Evolutionary conservation across 2,113 vertebrate species (phyloP).

Genomic region (Oreochromis aureus): DNA sequence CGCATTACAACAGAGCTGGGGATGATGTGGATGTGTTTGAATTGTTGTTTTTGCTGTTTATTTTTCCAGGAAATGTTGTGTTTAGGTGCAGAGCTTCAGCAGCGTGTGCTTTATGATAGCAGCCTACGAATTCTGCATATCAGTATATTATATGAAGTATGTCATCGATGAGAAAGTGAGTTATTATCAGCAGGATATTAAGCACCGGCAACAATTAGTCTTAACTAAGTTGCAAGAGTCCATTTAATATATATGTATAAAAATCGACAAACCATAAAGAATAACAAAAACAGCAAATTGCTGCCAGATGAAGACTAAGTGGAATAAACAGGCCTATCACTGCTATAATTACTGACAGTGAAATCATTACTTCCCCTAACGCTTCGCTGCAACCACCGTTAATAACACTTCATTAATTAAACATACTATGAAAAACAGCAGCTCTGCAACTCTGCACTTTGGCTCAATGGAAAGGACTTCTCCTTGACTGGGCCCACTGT

Average conservation of each 20-base stretch:
- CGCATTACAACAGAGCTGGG: neutral
- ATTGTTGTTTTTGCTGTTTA: slow-evolving; percentile 7
- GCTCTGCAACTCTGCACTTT: neutral
- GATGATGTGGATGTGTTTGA: slow-evolving; percentile 6
- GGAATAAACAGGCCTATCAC: slow-evolving; percentile 36
- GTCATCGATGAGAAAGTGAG: neutral
- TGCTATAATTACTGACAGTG: slow-evolving; percentile 42
- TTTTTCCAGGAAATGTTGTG: neutral
- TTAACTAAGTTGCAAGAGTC: neutral
- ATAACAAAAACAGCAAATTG: neutral
- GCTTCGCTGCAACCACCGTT: slow-evolving; percentile 15
- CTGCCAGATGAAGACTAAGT: slow-evolving; percentile 7
- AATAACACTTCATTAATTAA: slow-evolving; percentile 61
- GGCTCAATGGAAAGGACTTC: neutral
- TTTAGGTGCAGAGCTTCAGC: neutral
- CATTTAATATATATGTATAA: neutral
- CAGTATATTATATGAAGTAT: neutral
- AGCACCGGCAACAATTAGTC: neutral
- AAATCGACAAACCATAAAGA: neutral
- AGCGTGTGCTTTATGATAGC: neutral
- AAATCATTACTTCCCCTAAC: slow-evolving; percentile 38
- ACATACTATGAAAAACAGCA: slow-evolving; percentile 42
- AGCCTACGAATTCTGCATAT: neutral
- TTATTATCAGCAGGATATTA: neutral
- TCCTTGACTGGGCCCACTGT: slow-evolving; percentile 15